Evolutionary conservation across 2,113 vertebrate genomes (phyloP).

Genomic region (Epinephelus fuscoguttatus): DNA sequence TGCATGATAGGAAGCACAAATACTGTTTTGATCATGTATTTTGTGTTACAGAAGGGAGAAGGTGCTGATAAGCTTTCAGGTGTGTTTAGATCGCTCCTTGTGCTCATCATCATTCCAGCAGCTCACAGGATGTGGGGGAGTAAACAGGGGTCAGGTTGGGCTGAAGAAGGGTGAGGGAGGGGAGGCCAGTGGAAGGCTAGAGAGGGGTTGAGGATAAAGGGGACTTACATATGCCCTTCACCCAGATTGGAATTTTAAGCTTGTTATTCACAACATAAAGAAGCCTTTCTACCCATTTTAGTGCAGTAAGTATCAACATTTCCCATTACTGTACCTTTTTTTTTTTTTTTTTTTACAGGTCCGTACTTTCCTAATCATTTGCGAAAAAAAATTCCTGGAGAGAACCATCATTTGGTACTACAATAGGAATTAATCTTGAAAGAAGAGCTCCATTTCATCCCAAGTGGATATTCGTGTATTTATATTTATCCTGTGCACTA

Average conservation of each 20-base stretch:
- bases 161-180: slow-evolving; percentile 38
- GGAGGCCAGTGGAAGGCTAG: slow-evolving; percentile 38
- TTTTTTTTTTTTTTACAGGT: background rate
- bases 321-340: too few species aligned
- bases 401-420: background rate
- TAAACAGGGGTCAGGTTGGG: slow-evolving; percentile 34
- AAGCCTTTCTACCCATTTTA: too few species aligned
- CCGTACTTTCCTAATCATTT: background rate
- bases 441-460: background rate
- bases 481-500: background rate
- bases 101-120: slow-evolving; percentile 53
- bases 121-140: slow-evolving; percentile 34
- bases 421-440: background rate
- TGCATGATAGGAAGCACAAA: slow-evolving; percentile 45
- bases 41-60: slow-evolving; percentile 22
- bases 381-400: background rate
- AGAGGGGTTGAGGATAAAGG: slow-evolving; percentile 42
- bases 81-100: slow-evolving; percentile 57
- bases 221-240: background rate
- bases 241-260: background rate
- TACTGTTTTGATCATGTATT: slow-evolving; percentile 1
- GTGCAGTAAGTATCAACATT: background rate
- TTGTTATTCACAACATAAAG: background rate
- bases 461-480: background rate
- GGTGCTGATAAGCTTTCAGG: slow-evolving; percentile 26